These are phyloP conservation scores for Chaetorhynchus papuensis DNA, from an alignment of 2,113 vertebrate species.

Conservation along the genomic window DNA sequence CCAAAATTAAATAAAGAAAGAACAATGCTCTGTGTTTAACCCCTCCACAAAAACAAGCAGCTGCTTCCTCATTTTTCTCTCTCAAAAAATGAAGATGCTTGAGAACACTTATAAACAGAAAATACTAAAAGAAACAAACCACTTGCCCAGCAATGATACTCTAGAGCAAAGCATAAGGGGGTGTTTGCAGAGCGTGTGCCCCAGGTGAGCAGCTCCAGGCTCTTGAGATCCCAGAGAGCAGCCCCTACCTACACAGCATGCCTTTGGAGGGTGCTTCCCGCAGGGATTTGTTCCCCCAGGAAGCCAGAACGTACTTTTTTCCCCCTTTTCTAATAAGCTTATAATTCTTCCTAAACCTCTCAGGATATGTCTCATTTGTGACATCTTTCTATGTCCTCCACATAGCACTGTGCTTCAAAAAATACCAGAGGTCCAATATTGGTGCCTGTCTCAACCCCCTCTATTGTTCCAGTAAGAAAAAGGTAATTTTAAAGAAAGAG, in stretches of 20 bases:
- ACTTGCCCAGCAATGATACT: fast-evolving
- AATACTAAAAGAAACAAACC: neutral
- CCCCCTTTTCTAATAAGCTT: neutral
- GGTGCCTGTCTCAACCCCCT: neutral
- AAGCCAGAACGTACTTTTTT: neutral
- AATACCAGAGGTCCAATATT: neutral
- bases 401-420: neutral
- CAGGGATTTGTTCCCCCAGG: neutral
- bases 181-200: fast-evolving
- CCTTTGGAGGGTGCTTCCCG: neutral
- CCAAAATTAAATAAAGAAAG: neutral
- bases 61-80: neutral
- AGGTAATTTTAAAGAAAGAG: neutral
- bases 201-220: neutral
- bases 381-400: neutral
- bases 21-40: neutral
- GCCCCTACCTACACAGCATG: neutral
- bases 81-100: neutral
- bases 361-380: neutral
- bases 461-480: neutral
- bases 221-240: neutral
- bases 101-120: neutral
- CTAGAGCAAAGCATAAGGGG: neutral
- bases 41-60: neutral
- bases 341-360: neutral